Base-by-base conservation (phyloP, 2,113 vertebrate species). In the Pangasianodon hypophthalmus region DNA sequence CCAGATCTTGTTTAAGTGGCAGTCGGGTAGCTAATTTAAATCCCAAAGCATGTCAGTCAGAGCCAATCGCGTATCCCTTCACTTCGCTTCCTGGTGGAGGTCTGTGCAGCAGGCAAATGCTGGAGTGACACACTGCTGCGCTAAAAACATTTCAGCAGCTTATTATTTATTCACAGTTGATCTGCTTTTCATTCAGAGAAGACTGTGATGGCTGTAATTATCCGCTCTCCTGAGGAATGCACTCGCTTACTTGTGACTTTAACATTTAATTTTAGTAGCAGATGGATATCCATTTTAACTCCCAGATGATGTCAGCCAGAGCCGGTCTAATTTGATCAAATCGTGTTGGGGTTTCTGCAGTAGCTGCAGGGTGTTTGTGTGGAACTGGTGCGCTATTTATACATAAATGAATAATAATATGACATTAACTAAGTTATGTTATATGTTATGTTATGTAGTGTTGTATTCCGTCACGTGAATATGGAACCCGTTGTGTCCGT, bases 31-130 rank as follows among this genome's bases (percentile, higher is more conserved):
- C 24, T 41, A 1, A 81, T 88, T 71, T 71, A 32, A 32, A 56
- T 80, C 67, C 81, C 60, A 13, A 32, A 69, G 60, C 14, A 41
- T 18, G 67, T 48, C 88, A 54, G 62, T 88, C 83, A 75, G 69
- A 83, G 73, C 48, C 85, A 75, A 67, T 75, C n/a, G 24, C 2
- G 37, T 56, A 81, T 84, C n/a, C n/a, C 48, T 86, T 75, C 21
- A 8, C 46, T 88, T 64, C 56, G 48, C n/a, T 82, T 69, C 26
- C 46, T 54, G n/a, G 54, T 64, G 79, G 52, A 73, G 60, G 80
- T 73, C 37, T 69, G 69, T 50, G 48, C 18, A 4, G 24, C 19
- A 37, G 44, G 26, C 29, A 0, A 9, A 19, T 4, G n/a, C 56
- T 64, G 16, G 29, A 75, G 56, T 69, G 85, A 85, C 56, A 46